A percentile compares a stretch with the other conserved stretches of the same genome.
These are phyloP conservation scores for Hippotragus niger DNA, from an alignment of 2,113 vertebrate species.

Conservation along the genomic window DNA sequence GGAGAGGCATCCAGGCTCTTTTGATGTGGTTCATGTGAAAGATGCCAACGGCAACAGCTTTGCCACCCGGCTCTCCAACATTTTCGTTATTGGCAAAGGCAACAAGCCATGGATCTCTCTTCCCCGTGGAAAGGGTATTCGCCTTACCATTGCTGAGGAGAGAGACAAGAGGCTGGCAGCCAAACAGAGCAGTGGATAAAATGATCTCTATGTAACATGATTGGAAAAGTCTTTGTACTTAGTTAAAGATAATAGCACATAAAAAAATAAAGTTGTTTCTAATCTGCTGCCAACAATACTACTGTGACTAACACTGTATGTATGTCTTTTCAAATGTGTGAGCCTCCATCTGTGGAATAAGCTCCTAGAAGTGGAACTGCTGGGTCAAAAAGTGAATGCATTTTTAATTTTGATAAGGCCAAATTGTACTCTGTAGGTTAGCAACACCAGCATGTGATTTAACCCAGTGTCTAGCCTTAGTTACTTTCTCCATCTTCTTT, in stretches of 20 bases:
- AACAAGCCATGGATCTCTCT: not conserved
- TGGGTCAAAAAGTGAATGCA: not conserved
- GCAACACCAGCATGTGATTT: not conserved
- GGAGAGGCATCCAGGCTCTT: not conserved
- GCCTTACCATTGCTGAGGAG: not conserved
- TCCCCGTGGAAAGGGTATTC: not conserved
- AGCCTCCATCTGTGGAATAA: not conserved
- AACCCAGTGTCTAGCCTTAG: not conserved
- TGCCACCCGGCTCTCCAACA: not conserved
- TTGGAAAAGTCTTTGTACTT: not conserved
- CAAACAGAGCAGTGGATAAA: not conserved
- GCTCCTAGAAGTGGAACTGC: not conserved
- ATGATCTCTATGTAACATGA: not conserved
- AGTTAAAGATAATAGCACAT: not conserved
- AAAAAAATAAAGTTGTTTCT: not conserved
- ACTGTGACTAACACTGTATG: not conserved
- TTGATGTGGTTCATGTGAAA: not conserved
- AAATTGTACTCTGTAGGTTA: not conserved
- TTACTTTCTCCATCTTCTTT: not conserved
- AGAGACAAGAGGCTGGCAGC: not conserved
- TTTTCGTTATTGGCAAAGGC: not conserved
- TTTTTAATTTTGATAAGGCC: not conserved
- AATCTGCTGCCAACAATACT: not conserved
- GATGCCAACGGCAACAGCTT: not conserved
- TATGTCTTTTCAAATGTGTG: not conserved